Evolutionary conservation across 2,888 invertebrate genomes (phyloP).

Genomic region (Serrognathus titanus): DNA sequence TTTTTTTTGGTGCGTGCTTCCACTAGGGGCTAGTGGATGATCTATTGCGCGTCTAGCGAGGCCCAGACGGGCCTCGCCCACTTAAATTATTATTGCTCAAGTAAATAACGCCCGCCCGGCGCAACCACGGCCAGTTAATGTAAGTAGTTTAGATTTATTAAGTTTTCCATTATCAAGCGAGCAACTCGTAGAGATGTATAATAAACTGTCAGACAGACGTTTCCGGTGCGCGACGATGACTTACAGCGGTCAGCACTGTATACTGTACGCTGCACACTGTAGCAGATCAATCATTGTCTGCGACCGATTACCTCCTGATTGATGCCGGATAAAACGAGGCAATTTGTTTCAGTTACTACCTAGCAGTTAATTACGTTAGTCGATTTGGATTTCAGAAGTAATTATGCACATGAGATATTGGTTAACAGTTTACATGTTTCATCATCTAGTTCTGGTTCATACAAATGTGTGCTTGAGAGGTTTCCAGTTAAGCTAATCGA

Average conservation of each 20-base stretch:
- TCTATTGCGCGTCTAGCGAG: no score
- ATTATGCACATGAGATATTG: no score
- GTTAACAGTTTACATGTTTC: no score
- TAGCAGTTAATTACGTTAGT: no score
- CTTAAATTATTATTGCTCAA: conserved; percentile 11
- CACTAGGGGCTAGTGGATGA: no score
- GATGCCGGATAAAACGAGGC: no score
- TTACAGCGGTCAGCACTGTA: not conserved
- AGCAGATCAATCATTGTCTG: not conserved
- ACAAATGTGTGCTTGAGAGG: no score
- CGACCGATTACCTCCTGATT: not conserved
- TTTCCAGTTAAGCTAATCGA: no score
- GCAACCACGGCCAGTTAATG: conserved; percentile 11
- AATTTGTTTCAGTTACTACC: no score
- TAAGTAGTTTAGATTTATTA: conserved; percentile 19
- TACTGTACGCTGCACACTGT: not conserved
- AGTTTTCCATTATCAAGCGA: conserved; percentile 21
- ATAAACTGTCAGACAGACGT: conserved; percentile 22
- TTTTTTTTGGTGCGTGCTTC: no score
- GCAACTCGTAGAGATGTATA: conserved; percentile 14
- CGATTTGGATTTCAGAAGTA: no score
- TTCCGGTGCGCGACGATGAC: conserved; percentile 18
- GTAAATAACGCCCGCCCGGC: conserved; percentile 12
- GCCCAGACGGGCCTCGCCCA: conserved; percentile 6
- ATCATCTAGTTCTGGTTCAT: no score